A percentile compares a stretch with the other conserved stretches of the same genome.
phyloP scores from a whole-genome alignment of 2,888 invertebrate genomes.

The Mythimna ferrago region DNA sequence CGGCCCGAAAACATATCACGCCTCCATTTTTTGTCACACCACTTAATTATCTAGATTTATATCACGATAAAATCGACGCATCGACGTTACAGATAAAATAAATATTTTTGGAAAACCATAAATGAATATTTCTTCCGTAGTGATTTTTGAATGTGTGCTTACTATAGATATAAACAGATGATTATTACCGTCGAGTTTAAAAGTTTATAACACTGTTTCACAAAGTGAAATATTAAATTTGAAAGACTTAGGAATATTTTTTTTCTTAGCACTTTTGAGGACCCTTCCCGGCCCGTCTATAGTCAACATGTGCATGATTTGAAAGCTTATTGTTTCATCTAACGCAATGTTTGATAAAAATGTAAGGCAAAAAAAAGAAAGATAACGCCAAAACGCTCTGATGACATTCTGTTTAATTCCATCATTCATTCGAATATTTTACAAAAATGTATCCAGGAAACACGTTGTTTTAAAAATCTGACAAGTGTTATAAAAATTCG shows the following conservation, averaged over 20 bases:
- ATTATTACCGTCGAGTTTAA: background rate
- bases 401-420: too few relatives aligned
- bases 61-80: slow-evolving; percentile 86
- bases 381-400: too few relatives aligned
- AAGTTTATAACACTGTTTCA: background rate
- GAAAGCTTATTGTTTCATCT: too few relatives aligned
- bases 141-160: slow-evolving; percentile 10
- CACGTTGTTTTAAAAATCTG: too few relatives aligned
- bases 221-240: slow-evolving; percentile 1
- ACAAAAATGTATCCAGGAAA: too few relatives aligned
- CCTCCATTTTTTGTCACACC: slow-evolving; percentile 90
- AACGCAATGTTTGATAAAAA: background rate
- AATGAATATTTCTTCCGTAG: slow-evolving; percentile 32
- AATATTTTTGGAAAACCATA: slow-evolving; percentile 68
- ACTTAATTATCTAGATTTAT: slow-evolving; percentile 90
- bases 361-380: too few relatives aligned
- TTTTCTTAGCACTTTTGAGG: background rate
- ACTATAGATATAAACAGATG: background rate
- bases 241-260: background rate
- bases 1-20: slow-evolving; percentile 88
- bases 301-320: too few relatives aligned
- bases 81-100: slow-evolving; percentile 74
- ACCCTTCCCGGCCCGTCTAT: too few relatives aligned
- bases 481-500: too few relatives aligned
- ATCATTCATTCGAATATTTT: too few relatives aligned